Base-by-base conservation (phyloP, 2,797 vertebrate species). In the Geotrypetes seraphini region DNA sequence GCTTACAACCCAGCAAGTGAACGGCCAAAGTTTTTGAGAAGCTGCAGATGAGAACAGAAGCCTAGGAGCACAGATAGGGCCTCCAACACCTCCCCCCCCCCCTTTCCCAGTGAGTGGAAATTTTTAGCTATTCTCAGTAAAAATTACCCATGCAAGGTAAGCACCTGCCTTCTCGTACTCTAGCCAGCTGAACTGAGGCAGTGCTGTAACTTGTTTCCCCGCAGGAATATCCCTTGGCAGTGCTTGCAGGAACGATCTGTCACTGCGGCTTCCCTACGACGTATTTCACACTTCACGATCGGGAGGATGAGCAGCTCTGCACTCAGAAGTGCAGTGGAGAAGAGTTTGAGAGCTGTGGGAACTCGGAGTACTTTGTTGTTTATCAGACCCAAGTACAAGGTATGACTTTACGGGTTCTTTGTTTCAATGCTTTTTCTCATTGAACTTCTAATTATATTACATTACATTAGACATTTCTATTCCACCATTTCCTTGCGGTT, bases 381-480 rank as follows among this genome's bases (percentile, higher is more conserved):
- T 97, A 97, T 74, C 96, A 99, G 79, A 99, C 94, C 0, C 94
- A 97, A 66, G 92, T 97, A 43, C 93, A 97, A 87, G 95, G 94
- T 97, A 67, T 66, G 68, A 19, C 11, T 0, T 7, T n/a, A n/a
- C n/a, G n/a, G n/a, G n/a, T n/a, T n/a, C n/a, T n/a, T n/a, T n/a
- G n/a, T n/a, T n/a, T n/a, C n/a, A n/a, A n/a, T n/a, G n/a, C n/a
- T n/a, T n/a, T n/a, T n/a, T n/a, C n/a, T n/a, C n/a, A n/a, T n/a
- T n/a, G n/a, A n/a, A n/a, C n/a, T n/a, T n/a, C n/a, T n/a, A n/a
- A n/a, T n/a, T n/a, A n/a, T n/a, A n/a, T n/a, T n/a, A n/a, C n/a
- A n/a, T n/a, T n/a, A n/a, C n/a, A n/a, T n/a, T n/a, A n/a, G n/a
- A n/a, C n/a, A n/a, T n/a, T n/a, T n/a, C n/a, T n/a, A n/a, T n/a